Evolutionary conservation across 2,113 vertebrate species (phyloP), one percentile per base, ranked within the genome.

Genomic region (Atherinomorus stipes): DNA sequence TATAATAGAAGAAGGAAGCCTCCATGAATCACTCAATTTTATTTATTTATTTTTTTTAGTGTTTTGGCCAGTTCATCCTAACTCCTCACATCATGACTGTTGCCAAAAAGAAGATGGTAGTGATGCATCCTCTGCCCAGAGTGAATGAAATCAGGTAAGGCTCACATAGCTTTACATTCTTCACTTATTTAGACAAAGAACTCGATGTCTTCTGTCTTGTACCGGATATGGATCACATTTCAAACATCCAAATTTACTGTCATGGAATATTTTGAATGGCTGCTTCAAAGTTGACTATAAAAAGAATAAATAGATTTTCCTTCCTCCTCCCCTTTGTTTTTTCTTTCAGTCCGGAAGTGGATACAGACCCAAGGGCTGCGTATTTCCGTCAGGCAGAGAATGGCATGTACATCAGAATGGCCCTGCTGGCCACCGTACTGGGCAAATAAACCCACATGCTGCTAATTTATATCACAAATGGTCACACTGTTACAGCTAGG

Each of bases 361-460:
- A 99, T 89, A 95, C 96, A 0, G 97, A 99, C 84, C 97, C 97
- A 1, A 93, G 97, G 0, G 97, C 97, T 0, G 97, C 97, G 0
- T 99, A 99, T 68, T 99, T 99, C 94, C 96, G 97, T 7, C 97
- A 99, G 89, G 97, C 96, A 0, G 97, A 98, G 91, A 98, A 99
- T 0, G 97, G 97, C 84, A 99, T 99, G 97, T 98, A 97, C 84
- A 95, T 99, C 51, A 94, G 97, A 1, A 99, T 99, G 97, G 97
- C 97, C n/a, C 94, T 99, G 68, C 86, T 99, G 51, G 95, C 96
- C 90, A 98, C 96, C 0, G 95, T 98, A 38, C 90, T 99, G 19
- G 96, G 96, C 44, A 93, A 95, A 45, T 97, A 90, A 91, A 93
- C 74, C 49, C 21, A 3, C 0, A 0, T 5, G 19, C 25, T 26